These are phyloP conservation scores for Strigamia crassipes DNA, from an alignment of 2,888 invertebrate species.

Conservation along the genomic window DNA sequence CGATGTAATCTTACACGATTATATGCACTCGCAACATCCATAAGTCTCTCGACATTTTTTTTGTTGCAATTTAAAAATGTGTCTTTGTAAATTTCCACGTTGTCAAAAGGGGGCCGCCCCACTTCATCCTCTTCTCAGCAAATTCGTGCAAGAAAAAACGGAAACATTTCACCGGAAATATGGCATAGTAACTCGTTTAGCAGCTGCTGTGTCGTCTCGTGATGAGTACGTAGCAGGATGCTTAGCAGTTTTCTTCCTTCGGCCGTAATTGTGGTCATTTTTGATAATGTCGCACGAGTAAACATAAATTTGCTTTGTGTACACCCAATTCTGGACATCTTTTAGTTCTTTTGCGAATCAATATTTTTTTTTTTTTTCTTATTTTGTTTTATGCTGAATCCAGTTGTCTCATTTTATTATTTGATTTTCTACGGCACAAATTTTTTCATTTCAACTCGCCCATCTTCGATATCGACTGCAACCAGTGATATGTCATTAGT, in stretches of 20 bases:
- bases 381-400: neutral
- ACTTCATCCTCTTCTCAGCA: neutral
- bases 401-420: constrained; percentile 6
- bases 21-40: too few relatives aligned
- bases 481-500: neutral
- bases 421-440: neutral
- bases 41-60: too few relatives aligned
- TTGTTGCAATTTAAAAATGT: too few relatives aligned
- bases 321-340: neutral
- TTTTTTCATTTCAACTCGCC: neutral
- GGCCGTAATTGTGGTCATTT: neutral
- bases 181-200: neutral
- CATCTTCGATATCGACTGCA: neutral
- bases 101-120: neutral
- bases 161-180: constrained; percentile 10
- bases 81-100: neutral
- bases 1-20: too few relatives aligned
- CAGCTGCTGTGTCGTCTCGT: neutral
- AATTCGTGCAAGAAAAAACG: neutral
- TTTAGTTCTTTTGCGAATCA: neutral
- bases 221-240: constrained; percentile 2
- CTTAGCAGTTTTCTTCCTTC: neutral
- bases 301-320: too few relatives aligned
- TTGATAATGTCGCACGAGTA: neutral
- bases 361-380: neutral